These are phyloP conservation scores for Myiopsitta monachus DNA, from an alignment of 2,113 vertebrate species.

Conservation along the genomic window DNA sequence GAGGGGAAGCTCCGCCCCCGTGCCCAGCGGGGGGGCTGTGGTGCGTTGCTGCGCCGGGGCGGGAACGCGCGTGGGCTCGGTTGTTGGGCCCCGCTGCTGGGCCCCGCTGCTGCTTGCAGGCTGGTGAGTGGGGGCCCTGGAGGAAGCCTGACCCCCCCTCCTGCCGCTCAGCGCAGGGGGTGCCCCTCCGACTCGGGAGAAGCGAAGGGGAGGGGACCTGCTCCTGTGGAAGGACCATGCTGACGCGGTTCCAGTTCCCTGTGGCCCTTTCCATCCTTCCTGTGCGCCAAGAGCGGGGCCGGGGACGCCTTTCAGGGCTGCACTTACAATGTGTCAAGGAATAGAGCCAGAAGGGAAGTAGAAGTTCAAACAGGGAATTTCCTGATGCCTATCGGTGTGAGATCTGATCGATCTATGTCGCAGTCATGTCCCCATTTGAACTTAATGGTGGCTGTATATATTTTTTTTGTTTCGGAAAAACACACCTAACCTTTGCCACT, in stretches of 20 bases:
- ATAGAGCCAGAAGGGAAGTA: not conserved
- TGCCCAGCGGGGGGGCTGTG: rapidly evolving
- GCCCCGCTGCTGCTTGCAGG: too few species aligned
- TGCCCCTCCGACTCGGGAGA: too few species aligned
- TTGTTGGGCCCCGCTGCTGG: too few species aligned
- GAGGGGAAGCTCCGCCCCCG: not conserved
- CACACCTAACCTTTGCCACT: not conserved
- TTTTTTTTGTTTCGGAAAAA: not conserved
- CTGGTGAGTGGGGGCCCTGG: rapidly evolving
- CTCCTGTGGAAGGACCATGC: not conserved
- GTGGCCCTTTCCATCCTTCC: not conserved
- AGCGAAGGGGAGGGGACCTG: not conserved
- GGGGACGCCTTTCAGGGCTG: rapidly evolving
- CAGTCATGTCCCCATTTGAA: not conserved
- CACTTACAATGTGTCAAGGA: rapidly evolving
- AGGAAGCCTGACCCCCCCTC: rapidly evolving
- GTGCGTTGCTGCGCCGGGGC: rapidly evolving
- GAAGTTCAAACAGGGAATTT: not conserved
- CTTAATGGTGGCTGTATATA: not conserved
- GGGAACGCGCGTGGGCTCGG: rapidly evolving
- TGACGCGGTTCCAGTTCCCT: not conserved
- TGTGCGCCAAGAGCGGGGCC: rapidly evolving
- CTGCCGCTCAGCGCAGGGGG: rapidly evolving
- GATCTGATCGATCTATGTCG: not conserved
- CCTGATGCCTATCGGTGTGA: not conserved